Evolutionary conservation across 23 tunicate species (phyloP).

Genomic region (Phallusia fumigata): DNA sequence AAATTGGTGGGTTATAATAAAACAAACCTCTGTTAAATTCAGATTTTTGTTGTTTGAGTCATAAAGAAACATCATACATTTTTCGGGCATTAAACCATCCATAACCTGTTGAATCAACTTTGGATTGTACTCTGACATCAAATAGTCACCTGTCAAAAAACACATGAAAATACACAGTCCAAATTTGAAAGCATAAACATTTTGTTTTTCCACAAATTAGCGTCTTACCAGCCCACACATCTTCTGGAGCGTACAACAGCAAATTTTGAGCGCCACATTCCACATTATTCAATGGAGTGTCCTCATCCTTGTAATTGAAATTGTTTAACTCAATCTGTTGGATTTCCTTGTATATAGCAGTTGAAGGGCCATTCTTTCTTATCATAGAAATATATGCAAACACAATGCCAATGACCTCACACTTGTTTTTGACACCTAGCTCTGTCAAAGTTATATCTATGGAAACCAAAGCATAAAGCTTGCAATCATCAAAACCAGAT

Average conservation of each 20-base stretch:
- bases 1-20: background rate
- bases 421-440: constrained; percentile 29
- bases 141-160: constrained; percentile 45
- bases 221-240: constrained; percentile 36
- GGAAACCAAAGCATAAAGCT: constrained; percentile 36
- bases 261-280: constrained; percentile 38
- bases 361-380: constrained; percentile 21
- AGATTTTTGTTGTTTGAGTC: constrained; percentile 9
- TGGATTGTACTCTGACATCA: constrained; percentile 42
- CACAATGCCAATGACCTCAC: constrained; percentile 47
- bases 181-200: background rate
- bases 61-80: constrained; percentile 34
- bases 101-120: constrained; percentile 52
- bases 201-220: background rate
- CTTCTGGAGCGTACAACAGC: constrained; percentile 49
- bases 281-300: constrained; percentile 37
- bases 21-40: background rate
- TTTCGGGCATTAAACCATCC: constrained; percentile 24
- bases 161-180: background rate
- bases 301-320: constrained; percentile 58
- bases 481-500: constrained; percentile 48
- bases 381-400: constrained; percentile 66
- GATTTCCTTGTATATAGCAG: constrained; percentile 50
- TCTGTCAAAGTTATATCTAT: constrained; percentile 58
- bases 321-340: constrained; percentile 75